Evolutionary conservation across 2,113 vertebrate species (phyloP).

Genomic region (Gavialis gangeticus): DNA sequence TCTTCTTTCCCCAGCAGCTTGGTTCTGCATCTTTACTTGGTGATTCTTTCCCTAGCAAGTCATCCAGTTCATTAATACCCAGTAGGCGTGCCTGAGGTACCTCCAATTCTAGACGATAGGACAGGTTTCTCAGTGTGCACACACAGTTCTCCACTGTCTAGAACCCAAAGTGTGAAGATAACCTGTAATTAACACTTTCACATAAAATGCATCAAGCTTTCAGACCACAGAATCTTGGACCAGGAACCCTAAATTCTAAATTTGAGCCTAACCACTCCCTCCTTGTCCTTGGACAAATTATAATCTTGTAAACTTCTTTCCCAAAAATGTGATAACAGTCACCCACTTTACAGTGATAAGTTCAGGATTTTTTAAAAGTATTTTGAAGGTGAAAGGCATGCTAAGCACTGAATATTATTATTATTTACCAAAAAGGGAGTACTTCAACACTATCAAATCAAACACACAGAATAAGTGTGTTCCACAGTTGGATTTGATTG

Average conservation of each 20-base stretch:
- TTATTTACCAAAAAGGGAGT: not conserved
- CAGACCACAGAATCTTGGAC: not conserved
- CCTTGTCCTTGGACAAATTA: not conserved
- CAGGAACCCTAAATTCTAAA: not conserved
- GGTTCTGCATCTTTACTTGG: slow-evolving; percentile 93
- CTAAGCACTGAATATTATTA: not conserved
- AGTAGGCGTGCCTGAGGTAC: slow-evolving; percentile 89
- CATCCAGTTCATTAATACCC: slow-evolving; percentile 90
- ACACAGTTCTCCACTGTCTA: slow-evolving; percentile 99
- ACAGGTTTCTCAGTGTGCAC: slow-evolving; percentile 96
- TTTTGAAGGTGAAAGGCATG: not conserved
- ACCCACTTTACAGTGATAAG: not conserved
- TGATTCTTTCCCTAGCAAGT: slow-evolving; percentile 89
- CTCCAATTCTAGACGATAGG: slow-evolving; percentile 95
- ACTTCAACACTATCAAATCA: not conserved
- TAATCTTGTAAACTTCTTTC: not conserved
- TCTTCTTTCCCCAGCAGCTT: slow-evolving; percentile 97
- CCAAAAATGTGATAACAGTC: not conserved
- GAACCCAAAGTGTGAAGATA: slow-evolving; percentile 42
- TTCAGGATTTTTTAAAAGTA: not conserved
- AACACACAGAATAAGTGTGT: not conserved
- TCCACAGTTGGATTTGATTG: not conserved
- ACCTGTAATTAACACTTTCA: not conserved
- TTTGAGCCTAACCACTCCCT: not conserved
- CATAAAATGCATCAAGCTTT: not conserved